These are phyloP conservation scores for Aegotheles bennettii DNA, from an alignment of 2,113 vertebrate species.

Conservation along the genomic window DNA sequence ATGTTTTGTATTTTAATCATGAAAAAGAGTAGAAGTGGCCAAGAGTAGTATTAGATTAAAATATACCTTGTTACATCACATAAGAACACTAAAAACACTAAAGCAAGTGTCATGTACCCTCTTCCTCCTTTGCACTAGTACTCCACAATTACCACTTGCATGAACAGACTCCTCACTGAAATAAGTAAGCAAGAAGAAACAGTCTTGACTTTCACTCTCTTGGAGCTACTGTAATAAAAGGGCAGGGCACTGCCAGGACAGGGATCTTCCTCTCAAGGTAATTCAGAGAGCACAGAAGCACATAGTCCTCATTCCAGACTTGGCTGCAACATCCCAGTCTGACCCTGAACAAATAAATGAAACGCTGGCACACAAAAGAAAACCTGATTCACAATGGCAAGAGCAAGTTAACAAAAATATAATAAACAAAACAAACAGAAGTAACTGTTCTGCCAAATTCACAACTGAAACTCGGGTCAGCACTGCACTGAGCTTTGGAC, in stretches of 20 bases:
- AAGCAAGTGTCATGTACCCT: background rate
- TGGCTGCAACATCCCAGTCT: background rate
- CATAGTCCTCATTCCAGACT: background rate
- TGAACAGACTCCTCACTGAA: background rate
- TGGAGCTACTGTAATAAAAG: background rate
- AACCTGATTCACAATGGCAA: too few relatives aligned
- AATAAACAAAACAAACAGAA: slow-evolving; percentile 13
- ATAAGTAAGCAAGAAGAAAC: background rate
- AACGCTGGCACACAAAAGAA: background rate
- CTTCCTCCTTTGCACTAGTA: background rate
- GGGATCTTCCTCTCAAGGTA: background rate
- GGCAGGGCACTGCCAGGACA: background rate
- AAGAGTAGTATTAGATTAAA: background rate
- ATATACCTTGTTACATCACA: background rate
- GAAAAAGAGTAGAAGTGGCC: background rate
- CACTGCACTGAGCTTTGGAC: background rate
- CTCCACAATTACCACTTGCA: background rate
- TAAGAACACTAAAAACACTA: background rate
- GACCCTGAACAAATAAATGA: background rate
- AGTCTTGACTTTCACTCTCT: background rate
- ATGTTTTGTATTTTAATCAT: background rate
- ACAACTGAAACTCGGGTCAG: background rate
- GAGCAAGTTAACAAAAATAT: background rate
- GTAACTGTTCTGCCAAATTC: background rate
- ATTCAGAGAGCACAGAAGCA: background rate